These are phyloP conservation scores for Sycophila texana DNA, from an alignment of 2,888 invertebrate species.

Conservation along the genomic window DNA sequence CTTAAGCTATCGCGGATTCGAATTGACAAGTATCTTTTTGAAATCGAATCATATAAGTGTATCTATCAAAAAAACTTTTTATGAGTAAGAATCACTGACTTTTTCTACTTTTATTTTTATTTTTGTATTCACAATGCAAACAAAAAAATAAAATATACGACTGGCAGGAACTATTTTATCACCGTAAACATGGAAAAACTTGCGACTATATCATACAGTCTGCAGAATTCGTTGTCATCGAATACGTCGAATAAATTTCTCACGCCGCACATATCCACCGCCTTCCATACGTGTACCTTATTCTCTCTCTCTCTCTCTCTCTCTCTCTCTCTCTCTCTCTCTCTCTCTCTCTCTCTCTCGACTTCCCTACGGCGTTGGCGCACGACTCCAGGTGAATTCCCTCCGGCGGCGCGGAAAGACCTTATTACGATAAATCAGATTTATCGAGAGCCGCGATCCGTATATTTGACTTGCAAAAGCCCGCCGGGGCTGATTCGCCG, in stretches of 20 bases:
- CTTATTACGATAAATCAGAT: slow-evolving; percentile 68
- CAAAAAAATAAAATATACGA: background rate
- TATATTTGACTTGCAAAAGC: slow-evolving; percentile 65
- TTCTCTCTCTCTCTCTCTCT: slow-evolving; percentile 1
- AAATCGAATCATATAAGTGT: too few species aligned
- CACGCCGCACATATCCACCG: background rate
- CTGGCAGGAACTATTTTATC: background rate
- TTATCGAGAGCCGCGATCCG: slow-evolving; percentile 59
- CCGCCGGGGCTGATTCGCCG: slow-evolving; percentile 27
- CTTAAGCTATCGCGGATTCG: too few species aligned
- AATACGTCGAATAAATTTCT: slow-evolving; percentile 13
- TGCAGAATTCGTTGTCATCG: background rate
- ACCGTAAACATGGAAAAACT: background rate
- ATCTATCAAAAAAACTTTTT: too few species aligned
- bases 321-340: slow-evolving; percentile 7
- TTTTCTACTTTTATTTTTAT: too few species aligned
- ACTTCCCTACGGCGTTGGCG: background rate
- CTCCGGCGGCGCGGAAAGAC: slow-evolving; percentile 58
- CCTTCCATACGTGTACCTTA: background rate
- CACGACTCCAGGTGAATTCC: slow-evolving; percentile 13
- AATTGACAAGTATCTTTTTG: too few species aligned
- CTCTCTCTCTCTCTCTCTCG: slow-evolving; percentile 1
- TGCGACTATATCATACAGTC: background rate
- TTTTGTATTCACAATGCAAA: background rate
- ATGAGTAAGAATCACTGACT: too few species aligned